Evolutionary conservation across 2,888 invertebrate species (phyloP).

Genomic region (Ypsolopha sequella): DNA sequence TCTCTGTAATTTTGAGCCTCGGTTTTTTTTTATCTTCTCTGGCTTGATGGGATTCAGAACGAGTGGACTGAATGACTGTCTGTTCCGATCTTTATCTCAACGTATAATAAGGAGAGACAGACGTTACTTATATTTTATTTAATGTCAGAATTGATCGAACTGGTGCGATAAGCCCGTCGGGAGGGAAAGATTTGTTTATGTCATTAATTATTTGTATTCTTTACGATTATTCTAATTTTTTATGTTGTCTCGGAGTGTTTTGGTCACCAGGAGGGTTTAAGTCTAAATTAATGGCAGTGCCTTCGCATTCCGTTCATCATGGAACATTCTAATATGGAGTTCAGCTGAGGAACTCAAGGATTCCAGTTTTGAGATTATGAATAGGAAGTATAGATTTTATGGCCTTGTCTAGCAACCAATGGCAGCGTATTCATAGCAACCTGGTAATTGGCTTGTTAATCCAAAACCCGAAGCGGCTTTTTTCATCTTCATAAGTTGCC

Average conservation of each 20-base stretch:
- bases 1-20: conserved; percentile 58
- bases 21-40: conserved; percentile 52
- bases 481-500: conserved; percentile 49
- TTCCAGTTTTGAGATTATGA: conserved; percentile 9
- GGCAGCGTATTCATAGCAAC: conserved; percentile 43
- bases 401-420: conserved; percentile 22
- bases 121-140: conserved; percentile 68
- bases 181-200: conserved; percentile 55
- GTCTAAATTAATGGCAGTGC: no score
- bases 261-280: no score
- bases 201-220: conserved; percentile 46
- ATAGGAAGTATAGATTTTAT: conserved; percentile 33
- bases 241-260: conserved; percentile 1
- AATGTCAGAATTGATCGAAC: conserved; percentile 62
- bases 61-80: conserved; percentile 45
- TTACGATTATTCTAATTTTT: conserved; percentile 22
- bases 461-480: conserved; percentile 45
- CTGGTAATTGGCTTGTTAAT: conserved; percentile 63
- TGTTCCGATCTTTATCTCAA: conserved; percentile 60
- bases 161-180: conserved; percentile 46
- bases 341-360: conserved; percentile 8
- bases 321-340: no score
- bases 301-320: no score
- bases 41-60: conserved; percentile 52
- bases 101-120: conserved; percentile 67